These are phyloP conservation scores for Channa maculata DNA, from an alignment of 2,113 vertebrate genomes.

Conservation along the genomic window DNA sequence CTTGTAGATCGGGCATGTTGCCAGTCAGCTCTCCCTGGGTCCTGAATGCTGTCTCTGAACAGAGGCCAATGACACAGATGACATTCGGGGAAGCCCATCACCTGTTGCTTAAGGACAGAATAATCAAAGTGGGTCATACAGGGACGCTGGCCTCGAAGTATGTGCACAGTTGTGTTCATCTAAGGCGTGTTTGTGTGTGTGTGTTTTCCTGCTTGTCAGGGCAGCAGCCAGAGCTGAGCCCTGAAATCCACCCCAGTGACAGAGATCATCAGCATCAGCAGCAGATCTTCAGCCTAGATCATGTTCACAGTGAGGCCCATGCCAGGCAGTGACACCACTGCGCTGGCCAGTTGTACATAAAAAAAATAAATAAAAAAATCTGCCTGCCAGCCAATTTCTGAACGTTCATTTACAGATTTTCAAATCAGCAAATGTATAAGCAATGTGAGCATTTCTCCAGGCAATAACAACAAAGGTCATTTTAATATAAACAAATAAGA, in stretches of 20 bases:
- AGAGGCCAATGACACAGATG: slow-evolving; percentile 72
- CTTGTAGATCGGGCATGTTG: slow-evolving; percentile 79
- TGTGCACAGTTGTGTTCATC: slow-evolving; percentile 51
- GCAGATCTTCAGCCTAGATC: slow-evolving; percentile 69
- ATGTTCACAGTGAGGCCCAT: slow-evolving; percentile 61
- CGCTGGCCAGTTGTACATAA: slow-evolving; percentile 36
- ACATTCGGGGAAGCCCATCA: slow-evolving; percentile 73
- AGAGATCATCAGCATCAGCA: slow-evolving; percentile 77
- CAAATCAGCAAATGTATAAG: slow-evolving; percentile 22
- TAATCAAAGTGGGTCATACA: slow-evolving; percentile 71
- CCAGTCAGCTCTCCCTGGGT: slow-evolving; percentile 76
- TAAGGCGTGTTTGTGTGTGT: slow-evolving; percentile 12
- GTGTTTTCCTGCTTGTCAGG: slow-evolving; percentile 56
- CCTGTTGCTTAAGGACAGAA: slow-evolving; percentile 78
- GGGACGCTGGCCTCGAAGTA: slow-evolving; percentile 47
- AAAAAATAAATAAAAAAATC: neutral
- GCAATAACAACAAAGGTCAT: slow-evolving; percentile 34
- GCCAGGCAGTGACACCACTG: slow-evolving; percentile 56
- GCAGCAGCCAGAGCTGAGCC: slow-evolving; percentile 56
- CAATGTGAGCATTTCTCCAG: slow-evolving; percentile 11
- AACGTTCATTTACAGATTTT: slow-evolving; percentile 29
- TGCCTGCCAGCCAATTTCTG: slow-evolving; percentile 44
- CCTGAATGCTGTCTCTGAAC: slow-evolving; percentile 69
- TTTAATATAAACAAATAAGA: slow-evolving; percentile 51
- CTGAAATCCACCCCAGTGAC: slow-evolving; percentile 73